Evolutionary conservation across 2,797 vertebrate species (phyloP).

Genomic region (Sebastes umbrosus): DNA sequence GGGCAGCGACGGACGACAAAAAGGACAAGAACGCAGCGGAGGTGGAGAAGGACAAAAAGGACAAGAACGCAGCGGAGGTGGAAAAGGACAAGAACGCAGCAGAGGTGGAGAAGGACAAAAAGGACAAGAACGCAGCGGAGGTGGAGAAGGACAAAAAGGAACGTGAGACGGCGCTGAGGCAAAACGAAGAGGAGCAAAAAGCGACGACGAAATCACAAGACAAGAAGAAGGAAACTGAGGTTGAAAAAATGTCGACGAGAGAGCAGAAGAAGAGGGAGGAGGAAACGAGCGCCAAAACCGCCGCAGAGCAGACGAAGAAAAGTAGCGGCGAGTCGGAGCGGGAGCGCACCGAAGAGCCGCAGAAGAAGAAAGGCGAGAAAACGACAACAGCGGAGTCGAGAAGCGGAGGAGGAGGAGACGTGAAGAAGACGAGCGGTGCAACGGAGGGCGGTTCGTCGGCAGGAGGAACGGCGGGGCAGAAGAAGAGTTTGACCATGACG

Average conservation of each 20-base stretch:
- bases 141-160: too few species aligned
- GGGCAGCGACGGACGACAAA: background rate
- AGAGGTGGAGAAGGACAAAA: too few species aligned
- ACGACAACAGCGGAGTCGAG: background rate
- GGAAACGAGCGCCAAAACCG: background rate
- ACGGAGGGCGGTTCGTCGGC: rapidly evolving
- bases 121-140: too few species aligned
- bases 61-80: too few species aligned
- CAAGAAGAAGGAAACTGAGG: background rate
- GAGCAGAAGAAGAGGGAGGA: background rate
- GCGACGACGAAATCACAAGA: background rate
- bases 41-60: too few species aligned
- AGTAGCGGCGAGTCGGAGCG: rapidly evolving
- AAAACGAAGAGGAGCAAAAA: background rate
- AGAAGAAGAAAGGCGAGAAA: background rate
- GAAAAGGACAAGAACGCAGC: too few species aligned
- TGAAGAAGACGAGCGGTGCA: background rate
- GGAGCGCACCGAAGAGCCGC: rapidly evolving
- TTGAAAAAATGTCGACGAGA: background rate
- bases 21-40: background rate
- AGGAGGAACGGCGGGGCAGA: background rate
- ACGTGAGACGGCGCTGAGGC: rapidly evolving
- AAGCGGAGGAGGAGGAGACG: background rate
- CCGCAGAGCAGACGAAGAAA: background rate
- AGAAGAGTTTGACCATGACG: conserved; percentile 20